These are phyloP conservation scores for Clostera curtula DNA, from an alignment of 2,888 invertebrate species.

Conservation along the genomic window DNA sequence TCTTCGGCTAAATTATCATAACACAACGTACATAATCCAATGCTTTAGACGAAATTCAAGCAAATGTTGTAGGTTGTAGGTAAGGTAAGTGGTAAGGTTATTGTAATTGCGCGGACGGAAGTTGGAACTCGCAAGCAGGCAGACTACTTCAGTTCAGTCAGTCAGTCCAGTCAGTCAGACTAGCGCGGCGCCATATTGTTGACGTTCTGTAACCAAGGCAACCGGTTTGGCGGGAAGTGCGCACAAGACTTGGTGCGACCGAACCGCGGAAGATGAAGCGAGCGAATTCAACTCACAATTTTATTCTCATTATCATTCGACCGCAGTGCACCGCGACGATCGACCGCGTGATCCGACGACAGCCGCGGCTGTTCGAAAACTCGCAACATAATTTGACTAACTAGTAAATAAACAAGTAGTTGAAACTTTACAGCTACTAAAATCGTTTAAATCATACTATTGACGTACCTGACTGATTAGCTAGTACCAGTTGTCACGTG, in stretches of 20 bases:
- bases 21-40: too few relatives aligned
- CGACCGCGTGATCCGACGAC: conserved; percentile 59
- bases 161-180: too few relatives aligned
- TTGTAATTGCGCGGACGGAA: too few relatives aligned
- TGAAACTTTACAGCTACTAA: conserved; percentile 5
- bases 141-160: too few relatives aligned
- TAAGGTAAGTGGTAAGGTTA: too few relatives aligned
- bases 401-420: conserved; percentile 26
- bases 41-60: too few relatives aligned
- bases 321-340: conserved; percentile 69
- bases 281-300: too few relatives aligned
- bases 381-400: conserved; percentile 31
- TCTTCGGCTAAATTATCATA: too few relatives aligned
- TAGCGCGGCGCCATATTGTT: conserved; percentile 16
- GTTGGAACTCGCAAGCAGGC: too few relatives aligned
- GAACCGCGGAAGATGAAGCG: too few relatives aligned
- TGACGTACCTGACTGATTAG: conserved; percentile 8
- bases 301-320: too few relatives aligned
- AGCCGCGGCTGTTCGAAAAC: conserved; percentile 60
- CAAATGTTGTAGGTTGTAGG: too few relatives aligned
- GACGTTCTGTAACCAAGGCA: conserved; percentile 52
- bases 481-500: conserved; percentile 14
- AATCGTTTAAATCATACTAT: background rate
- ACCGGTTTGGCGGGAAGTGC: conserved; percentile 66
- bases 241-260: conserved; percentile 28